Base-by-base conservation (phyloP, 1,140 invertebrate species). In the Harlomillsia oculata region DNA sequence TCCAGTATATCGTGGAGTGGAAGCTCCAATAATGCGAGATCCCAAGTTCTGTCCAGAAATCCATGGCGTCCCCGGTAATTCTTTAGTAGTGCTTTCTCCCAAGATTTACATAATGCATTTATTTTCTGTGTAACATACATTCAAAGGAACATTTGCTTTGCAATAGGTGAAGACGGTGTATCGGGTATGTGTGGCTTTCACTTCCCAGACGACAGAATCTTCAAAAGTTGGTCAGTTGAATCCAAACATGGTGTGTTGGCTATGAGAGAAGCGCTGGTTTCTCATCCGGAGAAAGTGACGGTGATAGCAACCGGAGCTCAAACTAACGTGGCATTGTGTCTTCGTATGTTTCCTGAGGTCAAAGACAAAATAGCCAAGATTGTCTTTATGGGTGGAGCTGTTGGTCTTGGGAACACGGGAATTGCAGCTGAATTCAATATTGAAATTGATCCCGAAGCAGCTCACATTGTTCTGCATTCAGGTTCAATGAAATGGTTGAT, bases 391-490 rank as follows among this genome's bases (percentile, higher is more conserved):
- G 86, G 86, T 32, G 86, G 86, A 59, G 88, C 86, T 70, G 74
- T 75, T 58, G 83, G 76, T 20, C 72, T 79, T 49, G 84, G 86
- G 13, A 84, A 84, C 68, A 72, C 77, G n/a, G 79, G 78, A 20
- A 65, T 76, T 0, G 73, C 79, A 37, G 83, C 83, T 3, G 87
- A 90, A 70, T 89, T 85, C 66, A 90, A 90, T 71, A 89, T 90
- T 67, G 76, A 77, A 50, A 69, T 69, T 21, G 86, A 89, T 71
- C 84, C 85, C 0, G 85, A 89, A 72, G 83, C 85, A 25, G 85
- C 82, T 1, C 74, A 80, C 66, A 80, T 86, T 37, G 77, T 85
- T 16, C 68, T 89, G 1, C 71, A 72, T n/a, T 75, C 71, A 52
- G 69, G 6, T 66, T n/a, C n/a, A n/a, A n/a, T n/a, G n/a, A n/a